Base-by-base conservation (phyloP, 2,888 invertebrate species). In the Drosophila histrio region DNA sequence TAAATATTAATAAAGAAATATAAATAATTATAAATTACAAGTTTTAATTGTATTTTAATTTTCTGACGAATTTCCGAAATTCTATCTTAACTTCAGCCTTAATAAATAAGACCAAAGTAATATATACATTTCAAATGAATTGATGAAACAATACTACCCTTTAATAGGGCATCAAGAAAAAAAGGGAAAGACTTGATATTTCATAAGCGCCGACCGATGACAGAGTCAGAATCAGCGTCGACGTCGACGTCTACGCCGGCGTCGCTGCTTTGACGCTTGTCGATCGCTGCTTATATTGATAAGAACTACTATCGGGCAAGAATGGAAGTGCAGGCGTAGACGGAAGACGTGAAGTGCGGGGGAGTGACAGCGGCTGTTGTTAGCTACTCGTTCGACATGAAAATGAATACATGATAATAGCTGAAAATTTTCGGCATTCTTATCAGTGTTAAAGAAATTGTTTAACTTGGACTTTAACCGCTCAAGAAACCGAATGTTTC, bases 401-500 rank as follows among this genome's bases (percentile, higher is more conserved):
- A 61, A 62, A 73, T 44, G 41, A 49, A 64, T 59, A 22, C 47
- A 36, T 59, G 57, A 70, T 70, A 74, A 70, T 60, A 70, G 54
- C 36, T 43, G 9, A 71, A 59, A 53, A 65, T 81, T 83, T 77
- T 62, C 82, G 80, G 73, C 49, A 4, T 36, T 46, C 56, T 77
- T 81, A 85, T 81, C 82, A 67, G 43, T 9, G 43, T 9, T 34
- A 21, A 47, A 81, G 74, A 81, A 71, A 61, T 67, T 63, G 53
- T 50, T 67, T 44, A 59, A 58, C 65, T 74, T 85, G 81, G 82
- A 81, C 81, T 81, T 81, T 81, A 77, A 11, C 41, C 79, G 19
- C 38, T 9, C 15, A 67, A 28, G 52, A 28, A 52, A 39, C 39
- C 6, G 11, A 34, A 15, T 22, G 26, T 13, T 54, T 30, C 53